Evolutionary conservation across 2,888 invertebrate genomes (phyloP), one percentile per base, ranked within the genome.

Genomic region (Drosophila monieri): DNA sequence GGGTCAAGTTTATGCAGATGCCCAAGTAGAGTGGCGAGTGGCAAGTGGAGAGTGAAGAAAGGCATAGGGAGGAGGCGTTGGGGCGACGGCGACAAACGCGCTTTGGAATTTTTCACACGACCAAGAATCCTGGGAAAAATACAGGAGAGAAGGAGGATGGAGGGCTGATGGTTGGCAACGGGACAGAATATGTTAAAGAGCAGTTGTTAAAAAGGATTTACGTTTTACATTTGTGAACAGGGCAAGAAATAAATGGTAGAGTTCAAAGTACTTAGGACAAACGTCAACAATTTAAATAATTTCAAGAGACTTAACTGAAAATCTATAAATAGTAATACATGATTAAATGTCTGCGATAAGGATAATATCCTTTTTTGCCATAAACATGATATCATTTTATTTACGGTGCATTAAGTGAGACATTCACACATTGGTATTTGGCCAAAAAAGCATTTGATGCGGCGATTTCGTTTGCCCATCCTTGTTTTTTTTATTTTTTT

Each of bases 191-290:
- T 86, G 86, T 86, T 85, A 85, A 85, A 80, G 83, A 85, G 84
- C 81, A 84, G 86, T 86, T 85, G 86, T 85, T 86, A 84, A 83
- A 86, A 85, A 80, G 85, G 85, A 85, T 85, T 85, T 85, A 83
- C 77, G 79, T 80, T 85, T 86, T 80, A 78, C 74, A 76, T 81
- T 81, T 73, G 69, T 52, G 59, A 64, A 41, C 76, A 65, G 67
- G 52, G 60, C 43, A 39, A 53, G 51, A 48, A 55, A 49, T 18
- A 32, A 2, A 2, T 3, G 27, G 15, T 32, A n/a, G 4, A 14
- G 9, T 6, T 14, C 15, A 15, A 10, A 41, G 18, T 3, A 39
- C n/a, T 39, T 15, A 39, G 8, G n/a, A 14, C 15, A 8, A 37
- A 14, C 14, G 37, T 12, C 6, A 9, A 32, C 3, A 32, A 32